These are phyloP conservation scores for Hypanus sabinus DNA, from an alignment of 2,113 vertebrate genomes.

Conservation along the genomic window DNA sequence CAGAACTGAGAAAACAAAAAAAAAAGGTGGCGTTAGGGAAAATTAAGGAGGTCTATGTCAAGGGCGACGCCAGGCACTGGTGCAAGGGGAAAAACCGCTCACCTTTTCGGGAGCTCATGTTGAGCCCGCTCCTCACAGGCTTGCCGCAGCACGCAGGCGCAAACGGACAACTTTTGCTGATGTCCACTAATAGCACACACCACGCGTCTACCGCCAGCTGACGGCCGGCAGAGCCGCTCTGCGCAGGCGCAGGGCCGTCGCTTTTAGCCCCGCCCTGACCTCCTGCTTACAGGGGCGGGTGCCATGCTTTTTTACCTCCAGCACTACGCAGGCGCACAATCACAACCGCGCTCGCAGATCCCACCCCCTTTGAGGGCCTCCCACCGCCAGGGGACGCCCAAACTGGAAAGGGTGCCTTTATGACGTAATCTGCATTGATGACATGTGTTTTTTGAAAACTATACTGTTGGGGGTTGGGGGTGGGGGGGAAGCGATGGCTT, in stretches of 20 bases:
- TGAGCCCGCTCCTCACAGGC: background rate
- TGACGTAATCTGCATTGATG: background rate
- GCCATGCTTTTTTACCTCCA: too few relatives aligned
- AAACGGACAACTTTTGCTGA: background rate
- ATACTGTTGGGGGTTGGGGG: too few relatives aligned
- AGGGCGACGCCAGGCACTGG: too few relatives aligned
- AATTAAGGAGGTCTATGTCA: too few relatives aligned
- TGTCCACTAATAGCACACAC: background rate
- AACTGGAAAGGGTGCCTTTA: accelerated
- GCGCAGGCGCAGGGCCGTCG: background rate
- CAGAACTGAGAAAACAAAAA: background rate
- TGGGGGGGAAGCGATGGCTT: too few relatives aligned
- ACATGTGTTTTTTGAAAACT: too few relatives aligned
- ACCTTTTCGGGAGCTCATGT: constrained; percentile 37
- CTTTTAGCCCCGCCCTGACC: background rate
- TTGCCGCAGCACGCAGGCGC: background rate
- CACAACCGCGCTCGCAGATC: background rate
- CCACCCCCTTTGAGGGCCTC: background rate
- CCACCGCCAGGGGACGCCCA: background rate
- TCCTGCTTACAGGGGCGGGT: background rate
- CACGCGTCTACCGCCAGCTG: too few relatives aligned
- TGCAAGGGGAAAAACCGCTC: background rate
- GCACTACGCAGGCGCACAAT: too few relatives aligned
- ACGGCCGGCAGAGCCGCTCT: too few relatives aligned
- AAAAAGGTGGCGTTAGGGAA: background rate